Percentiles rank a stretch among this genome's conserved stretches.
These are phyloP conservation scores for Vombatus ursinus DNA, from an alignment of 2,113 vertebrate genomes.

Conservation along the genomic window DNA sequence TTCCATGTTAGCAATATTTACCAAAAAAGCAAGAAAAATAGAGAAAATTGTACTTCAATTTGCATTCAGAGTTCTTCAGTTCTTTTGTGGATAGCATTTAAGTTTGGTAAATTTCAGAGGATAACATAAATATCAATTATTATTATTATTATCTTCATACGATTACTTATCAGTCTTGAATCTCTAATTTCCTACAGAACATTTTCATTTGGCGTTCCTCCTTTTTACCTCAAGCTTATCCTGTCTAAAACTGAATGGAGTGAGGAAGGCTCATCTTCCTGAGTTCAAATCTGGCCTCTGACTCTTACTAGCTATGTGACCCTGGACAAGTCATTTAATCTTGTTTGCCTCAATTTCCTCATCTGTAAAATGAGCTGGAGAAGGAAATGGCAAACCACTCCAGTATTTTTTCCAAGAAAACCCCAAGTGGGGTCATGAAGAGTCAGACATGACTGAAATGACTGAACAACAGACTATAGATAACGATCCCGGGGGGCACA, in stretches of 20 bases:
- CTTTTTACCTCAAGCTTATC: slow-evolving; percentile 38
- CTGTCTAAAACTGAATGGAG: neutral
- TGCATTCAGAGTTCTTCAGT: neutral
- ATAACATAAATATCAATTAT: neutral
- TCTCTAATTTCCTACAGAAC: slow-evolving; percentile 54
- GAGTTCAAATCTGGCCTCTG: neutral
- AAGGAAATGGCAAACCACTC: neutral
- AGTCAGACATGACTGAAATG: neutral
- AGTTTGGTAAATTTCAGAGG: neutral
- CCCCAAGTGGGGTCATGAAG: neutral
- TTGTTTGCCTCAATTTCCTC: neutral
- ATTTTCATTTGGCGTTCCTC: slow-evolving; percentile 42
- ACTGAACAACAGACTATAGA: neutral
- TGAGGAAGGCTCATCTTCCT: neutral
- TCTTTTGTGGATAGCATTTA: neutral
- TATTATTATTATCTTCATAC: neutral
- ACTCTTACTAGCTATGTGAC: neutral
- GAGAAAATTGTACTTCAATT: neutral
- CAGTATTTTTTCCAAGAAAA: neutral
- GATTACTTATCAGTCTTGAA: neutral
- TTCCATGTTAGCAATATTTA: neutral
- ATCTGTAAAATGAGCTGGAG: neutral
- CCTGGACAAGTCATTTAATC: neutral
- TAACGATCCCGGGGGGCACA: neutral
- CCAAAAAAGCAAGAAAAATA: neutral